These are phyloP conservation scores for Champsocephalus gunnari DNA, from an alignment of 2,797 vertebrate genomes.

Conservation along the genomic window DNA sequence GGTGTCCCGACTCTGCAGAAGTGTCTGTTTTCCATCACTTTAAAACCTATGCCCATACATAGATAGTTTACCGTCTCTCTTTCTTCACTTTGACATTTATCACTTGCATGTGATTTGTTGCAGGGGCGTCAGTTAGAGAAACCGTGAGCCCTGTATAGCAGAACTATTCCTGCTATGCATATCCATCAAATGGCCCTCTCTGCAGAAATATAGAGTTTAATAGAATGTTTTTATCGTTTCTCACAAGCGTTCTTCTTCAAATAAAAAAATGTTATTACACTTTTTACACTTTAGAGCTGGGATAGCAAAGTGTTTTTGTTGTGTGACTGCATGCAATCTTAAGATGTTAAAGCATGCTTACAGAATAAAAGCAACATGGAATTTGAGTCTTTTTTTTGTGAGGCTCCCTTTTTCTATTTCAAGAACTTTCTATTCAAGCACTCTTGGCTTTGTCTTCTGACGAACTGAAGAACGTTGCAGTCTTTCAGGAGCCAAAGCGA, in stretches of 20 bases:
- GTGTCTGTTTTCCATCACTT: slow-evolving; percentile 48
- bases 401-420: slow-evolving; percentile 18
- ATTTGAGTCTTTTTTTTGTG: neutral
- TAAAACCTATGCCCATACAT: slow-evolving; percentile 30
- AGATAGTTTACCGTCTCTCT: slow-evolving; percentile 19
- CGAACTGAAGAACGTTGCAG: slow-evolving; percentile 32
- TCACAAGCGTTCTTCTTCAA: no score
- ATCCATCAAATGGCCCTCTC: neutral
- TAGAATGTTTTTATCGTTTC: no score
- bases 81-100: slow-evolving; percentile 36
- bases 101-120: slow-evolving; percentile 16
- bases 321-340: neutral
- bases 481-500: slow-evolving; percentile 25
- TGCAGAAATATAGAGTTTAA: neutral
- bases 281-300: neutral
- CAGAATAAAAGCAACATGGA: slow-evolving; percentile 28
- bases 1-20: neutral
- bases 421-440: slow-evolving; percentile 35
- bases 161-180: neutral
- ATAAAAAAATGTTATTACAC: no score
- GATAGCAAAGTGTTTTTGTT: neutral
- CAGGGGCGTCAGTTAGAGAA: neutral
- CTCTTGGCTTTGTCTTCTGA: slow-evolving; percentile 43
- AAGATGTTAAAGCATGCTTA: slow-evolving; percentile 4
- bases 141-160: neutral